Base-by-base conservation (phyloP, 2,888 invertebrate genomes). In the Lithophane socia region DNA sequence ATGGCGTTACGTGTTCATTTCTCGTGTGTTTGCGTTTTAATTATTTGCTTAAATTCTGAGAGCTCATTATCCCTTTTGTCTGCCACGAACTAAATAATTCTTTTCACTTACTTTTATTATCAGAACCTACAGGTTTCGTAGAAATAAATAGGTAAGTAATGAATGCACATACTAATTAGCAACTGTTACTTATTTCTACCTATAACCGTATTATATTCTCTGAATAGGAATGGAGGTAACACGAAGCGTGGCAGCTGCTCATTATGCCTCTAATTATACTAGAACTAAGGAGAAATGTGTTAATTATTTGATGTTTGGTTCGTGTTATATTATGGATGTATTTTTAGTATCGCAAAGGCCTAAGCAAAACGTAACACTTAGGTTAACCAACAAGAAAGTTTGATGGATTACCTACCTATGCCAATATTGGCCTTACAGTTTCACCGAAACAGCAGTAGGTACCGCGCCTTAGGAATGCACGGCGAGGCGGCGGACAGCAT, bases 161-260 rank as follows among this genome's bases (percentile, higher is more conserved):
- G 44, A 84, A 84, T 86, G 83, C 83, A 86, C 72, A 86, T 86
- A 82, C 86, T 83, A 86, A 86, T 78, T 82, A 78, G 58, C 44
- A 66, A 75, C 58, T 75, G 73, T 83, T 58, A 68, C 47, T 54
- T 72, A 85, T 74, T 71, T 49, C 56, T 70, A 29, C 67, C 56
- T 61, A 63, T 83, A 72, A 73, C 58, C 29, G 70, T 73, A 83
- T 77, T 85, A 73, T 67, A 61, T 71, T 44, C 70, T 37, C 42
- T 75, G 83, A 86, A 86, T 69, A 69, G 63, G 24, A 72, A 24
- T 65, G 58, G 44, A 82, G 69, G 83, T 72, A 66, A 75, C 63
- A 64, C 49, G 24, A 60, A 74, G 52, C 67, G 52, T n/a, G 73
- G 60, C 86, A 78, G 83, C 63, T 70, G 84, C 72, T 84, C 69